Conservation (phyloP, 2,888 invertebrate genomes). For the Campoletis raptor region DNA sequence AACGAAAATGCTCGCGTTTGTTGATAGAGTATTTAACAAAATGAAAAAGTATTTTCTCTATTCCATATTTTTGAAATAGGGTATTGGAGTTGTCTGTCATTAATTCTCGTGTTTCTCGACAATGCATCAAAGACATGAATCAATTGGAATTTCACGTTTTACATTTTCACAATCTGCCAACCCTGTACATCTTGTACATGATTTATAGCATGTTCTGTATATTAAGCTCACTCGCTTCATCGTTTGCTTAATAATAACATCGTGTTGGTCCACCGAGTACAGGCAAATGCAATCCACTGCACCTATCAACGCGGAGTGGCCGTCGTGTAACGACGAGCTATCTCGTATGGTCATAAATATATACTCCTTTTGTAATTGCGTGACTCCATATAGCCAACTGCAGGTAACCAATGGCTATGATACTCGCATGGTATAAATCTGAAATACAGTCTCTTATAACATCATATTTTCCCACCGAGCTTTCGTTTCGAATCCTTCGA, state of each 20-base stretch:
- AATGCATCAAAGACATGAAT: not conserved
- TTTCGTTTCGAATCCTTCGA: not conserved
- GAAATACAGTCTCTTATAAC: not conserved
- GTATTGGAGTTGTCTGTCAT: not conserved
- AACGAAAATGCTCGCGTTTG: not conserved
- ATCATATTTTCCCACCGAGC: not conserved
- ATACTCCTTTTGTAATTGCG: constrained; percentile 61
- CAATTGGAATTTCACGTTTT: not conserved
- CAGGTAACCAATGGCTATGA: constrained; percentile 21
- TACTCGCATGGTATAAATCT: constrained; percentile 13
- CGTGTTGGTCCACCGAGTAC: constrained; percentile 3
- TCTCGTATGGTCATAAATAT: constrained; percentile 59
- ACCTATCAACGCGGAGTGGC: constrained; percentile 3
- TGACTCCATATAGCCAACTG: constrained; percentile 54
- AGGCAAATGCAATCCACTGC: constrained; percentile 20
- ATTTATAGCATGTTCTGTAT: not conserved
- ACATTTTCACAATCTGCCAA: not conserved
- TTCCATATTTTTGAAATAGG: not conserved
- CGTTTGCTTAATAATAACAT: constrained; percentile 31
- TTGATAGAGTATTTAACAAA: not conserved
- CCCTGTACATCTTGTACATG: not conserved
- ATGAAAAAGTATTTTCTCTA: not conserved
- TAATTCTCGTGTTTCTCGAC: not conserved
- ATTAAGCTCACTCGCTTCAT: constrained; percentile 35
- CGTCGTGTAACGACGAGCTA: constrained; percentile 37